These are phyloP conservation scores for Poeciliopsis paucimaculata DNA, from an alignment of 2,797 vertebrate genomes.

Conservation along the genomic window DNA sequence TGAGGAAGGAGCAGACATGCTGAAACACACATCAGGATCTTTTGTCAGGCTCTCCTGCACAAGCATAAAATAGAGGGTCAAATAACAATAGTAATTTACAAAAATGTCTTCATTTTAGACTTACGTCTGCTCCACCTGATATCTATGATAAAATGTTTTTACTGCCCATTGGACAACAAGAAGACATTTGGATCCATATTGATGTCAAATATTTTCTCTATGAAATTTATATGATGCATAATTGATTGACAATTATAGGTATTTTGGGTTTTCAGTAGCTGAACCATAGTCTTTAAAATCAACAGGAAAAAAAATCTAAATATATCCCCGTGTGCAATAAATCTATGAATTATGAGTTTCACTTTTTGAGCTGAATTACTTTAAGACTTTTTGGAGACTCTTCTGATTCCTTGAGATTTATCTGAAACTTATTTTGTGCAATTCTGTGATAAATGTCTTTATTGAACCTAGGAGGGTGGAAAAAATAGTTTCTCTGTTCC, in stretches of 20 bases:
- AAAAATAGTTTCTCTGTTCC: slow-evolving; percentile 5
- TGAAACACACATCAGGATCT: not conserved
- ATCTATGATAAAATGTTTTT: not conserved
- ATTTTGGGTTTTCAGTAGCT: not conserved
- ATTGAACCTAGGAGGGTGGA: not conserved
- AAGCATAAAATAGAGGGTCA: not conserved
- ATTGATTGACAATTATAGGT: not conserved
- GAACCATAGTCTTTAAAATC: not conserved
- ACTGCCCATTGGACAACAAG: not conserved
- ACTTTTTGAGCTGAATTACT: not conserved
- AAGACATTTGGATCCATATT: not conserved
- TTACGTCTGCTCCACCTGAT: not conserved
- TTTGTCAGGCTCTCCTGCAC: not conserved
- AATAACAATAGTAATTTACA: not conserved
- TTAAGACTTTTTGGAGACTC: not conserved
- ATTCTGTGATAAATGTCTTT: not conserved
- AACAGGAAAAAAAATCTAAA: not conserved
- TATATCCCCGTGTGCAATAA: not conserved
- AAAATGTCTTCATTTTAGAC: not conserved
- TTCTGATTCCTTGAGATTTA: not conserved
- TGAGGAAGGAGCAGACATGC: slow-evolving; percentile 3
- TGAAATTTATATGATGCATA: not conserved
- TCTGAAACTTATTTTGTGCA: not conserved
- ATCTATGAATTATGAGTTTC: not conserved
- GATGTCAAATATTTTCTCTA: not conserved